Conservation (phyloP, 2,797 vertebrate species). For the Capromys pilorides region DNA sequence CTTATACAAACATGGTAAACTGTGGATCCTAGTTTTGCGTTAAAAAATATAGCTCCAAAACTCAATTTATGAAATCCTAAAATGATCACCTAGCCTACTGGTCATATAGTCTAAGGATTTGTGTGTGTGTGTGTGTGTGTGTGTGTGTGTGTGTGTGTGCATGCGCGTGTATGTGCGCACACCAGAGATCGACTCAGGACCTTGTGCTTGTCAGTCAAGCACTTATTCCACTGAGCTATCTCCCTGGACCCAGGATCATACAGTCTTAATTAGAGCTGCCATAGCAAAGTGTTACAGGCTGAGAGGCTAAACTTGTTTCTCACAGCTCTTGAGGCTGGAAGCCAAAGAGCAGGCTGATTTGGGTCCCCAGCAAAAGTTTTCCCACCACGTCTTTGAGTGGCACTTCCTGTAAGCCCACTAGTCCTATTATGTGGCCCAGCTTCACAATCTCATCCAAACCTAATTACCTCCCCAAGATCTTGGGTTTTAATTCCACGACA, state of each 20-base stretch:
- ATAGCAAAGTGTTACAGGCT: background rate
- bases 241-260: background rate
- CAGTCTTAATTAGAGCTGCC: background rate
- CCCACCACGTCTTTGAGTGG: background rate
- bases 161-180: too few species aligned
- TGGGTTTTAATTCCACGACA: background rate
- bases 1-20: background rate
- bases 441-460: background rate
- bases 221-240: too few species aligned
- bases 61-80: conserved; percentile 7
- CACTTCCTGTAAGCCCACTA: background rate
- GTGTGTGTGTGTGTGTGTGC: too few species aligned
- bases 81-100: background rate
- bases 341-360: background rate
- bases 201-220: too few species aligned
- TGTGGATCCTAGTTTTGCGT: background rate
- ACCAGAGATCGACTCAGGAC: too few species aligned
- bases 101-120: background rate
- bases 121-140: too few species aligned
- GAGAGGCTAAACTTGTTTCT: background rate
- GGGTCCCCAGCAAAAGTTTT: background rate
- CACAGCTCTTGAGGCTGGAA: background rate
- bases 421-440: background rate
- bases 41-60: background rate
- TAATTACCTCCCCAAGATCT: background rate